Evolutionary conservation across 2,113 vertebrate species (phyloP).

Genomic region (Eublepharis macularius): DNA sequence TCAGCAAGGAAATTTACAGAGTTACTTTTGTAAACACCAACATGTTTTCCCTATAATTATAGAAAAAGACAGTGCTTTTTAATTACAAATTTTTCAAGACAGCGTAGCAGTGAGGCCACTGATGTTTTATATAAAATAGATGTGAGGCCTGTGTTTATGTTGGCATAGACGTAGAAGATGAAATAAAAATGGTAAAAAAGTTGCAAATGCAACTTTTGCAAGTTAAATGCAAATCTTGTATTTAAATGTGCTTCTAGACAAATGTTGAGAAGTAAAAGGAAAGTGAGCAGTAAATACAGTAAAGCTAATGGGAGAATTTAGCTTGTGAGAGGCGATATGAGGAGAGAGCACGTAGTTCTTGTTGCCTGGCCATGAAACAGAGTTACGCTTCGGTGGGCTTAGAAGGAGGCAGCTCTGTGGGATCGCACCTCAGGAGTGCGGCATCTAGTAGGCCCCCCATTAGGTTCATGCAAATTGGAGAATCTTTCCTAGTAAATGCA

Average conservation of each 20-base stretch:
- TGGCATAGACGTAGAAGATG: not conserved
- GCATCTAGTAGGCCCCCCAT: too few relatives aligned
- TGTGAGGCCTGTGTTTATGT: not conserved
- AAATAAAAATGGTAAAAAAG: not conserved
- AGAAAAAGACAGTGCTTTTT: constrained; percentile 6
- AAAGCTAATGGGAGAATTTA: too few relatives aligned
- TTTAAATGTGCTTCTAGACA: not conserved
- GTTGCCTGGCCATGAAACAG: too few relatives aligned
- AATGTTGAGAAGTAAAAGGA: not conserved
- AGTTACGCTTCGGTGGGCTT: too few relatives aligned
- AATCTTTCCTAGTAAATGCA: not conserved
- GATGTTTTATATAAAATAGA: constrained; percentile 7
- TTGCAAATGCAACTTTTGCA: too few relatives aligned
- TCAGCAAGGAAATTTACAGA: constrained; percentile 25
- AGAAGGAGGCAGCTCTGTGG: too few relatives aligned
- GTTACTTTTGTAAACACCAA: constrained; percentile 12
- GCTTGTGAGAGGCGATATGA: not conserved
- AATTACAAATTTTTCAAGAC: too few relatives aligned
- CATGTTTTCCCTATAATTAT: constrained; percentile 12
- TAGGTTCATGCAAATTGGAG: too few relatives aligned
- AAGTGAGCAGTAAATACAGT: not conserved
- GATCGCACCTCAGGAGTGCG: too few relatives aligned
- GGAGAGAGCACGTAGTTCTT: too few relatives aligned
- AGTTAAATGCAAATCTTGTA: not conserved
- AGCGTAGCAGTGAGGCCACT: too few relatives aligned